Evolutionary conservation across 2,797 vertebrate species (phyloP).

Genomic region (Gymnodraco acuticeps): DNA sequence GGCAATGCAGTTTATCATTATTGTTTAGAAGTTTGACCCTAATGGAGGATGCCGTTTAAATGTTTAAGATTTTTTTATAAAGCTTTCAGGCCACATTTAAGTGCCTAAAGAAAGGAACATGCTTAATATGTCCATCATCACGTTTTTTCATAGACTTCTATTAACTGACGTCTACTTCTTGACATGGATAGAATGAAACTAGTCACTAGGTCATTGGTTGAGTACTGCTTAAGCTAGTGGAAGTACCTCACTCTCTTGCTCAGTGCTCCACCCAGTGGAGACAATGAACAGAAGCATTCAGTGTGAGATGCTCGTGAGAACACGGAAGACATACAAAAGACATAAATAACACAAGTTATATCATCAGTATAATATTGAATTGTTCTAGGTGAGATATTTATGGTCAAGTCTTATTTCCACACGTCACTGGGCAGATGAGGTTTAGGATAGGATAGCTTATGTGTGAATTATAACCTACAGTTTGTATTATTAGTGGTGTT

Average conservation of each 20-base stretch:
- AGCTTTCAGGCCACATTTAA: conserved; percentile 13
- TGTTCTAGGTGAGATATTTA: neutral
- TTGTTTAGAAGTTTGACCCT: neutral
- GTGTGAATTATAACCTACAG: neutral
- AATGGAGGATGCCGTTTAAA: neutral
- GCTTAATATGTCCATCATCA: neutral
- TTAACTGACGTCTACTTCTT: neutral
- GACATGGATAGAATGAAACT: neutral
- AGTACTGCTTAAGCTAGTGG: too few species aligned
- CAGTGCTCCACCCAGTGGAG: neutral
- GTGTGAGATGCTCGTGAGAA: neutral
- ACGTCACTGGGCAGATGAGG: neutral
- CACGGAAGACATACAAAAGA: too few species aligned
- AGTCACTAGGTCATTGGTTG: neutral
- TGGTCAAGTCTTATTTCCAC: neutral
- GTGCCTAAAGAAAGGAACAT: conserved; percentile 37
- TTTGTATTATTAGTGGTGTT: conserved; percentile 10
- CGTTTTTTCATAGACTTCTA: neutral
- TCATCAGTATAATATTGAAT: neutral
- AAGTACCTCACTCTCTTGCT: neutral
- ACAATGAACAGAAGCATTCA: neutral
- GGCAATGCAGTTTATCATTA: neutral
- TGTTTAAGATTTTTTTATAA: conserved; percentile 8
- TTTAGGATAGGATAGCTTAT: neutral
- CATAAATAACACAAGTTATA: neutral